Evolutionary conservation across 53 echinoderm and acorn worm species (phyloP).

Genomic region (Patiria pectinifera): DNA sequence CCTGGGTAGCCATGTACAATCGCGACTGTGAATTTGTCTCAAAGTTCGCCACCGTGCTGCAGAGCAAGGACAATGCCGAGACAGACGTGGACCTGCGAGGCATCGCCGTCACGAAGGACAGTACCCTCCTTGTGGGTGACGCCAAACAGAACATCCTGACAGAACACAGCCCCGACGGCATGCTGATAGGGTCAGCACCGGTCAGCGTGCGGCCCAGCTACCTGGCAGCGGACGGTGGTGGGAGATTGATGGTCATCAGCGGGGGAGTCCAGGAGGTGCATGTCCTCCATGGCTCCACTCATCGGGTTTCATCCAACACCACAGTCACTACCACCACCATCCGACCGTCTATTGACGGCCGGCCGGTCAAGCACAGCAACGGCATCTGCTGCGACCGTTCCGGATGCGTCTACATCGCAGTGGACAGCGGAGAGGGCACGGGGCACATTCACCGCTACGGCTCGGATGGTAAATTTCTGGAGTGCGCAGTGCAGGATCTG

Average conservation of each 20-base stretch:
- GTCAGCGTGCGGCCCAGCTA: neutral
- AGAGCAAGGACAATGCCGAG: neutral
- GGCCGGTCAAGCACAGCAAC: neutral
- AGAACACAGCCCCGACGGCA: neutral
- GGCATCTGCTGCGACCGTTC: conserved; percentile 2
- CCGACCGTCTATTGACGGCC: neutral
- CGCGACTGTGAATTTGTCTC: neutral
- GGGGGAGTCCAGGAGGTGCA: neutral
- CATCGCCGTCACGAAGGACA: neutral
- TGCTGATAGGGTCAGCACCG: neutral
- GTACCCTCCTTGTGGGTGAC: neutral
- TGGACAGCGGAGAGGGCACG: neutral
- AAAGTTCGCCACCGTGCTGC: neutral
- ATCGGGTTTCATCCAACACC: too few relatives aligned
- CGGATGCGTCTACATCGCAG: neutral
- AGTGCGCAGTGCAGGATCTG: neutral
- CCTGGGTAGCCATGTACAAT: neutral
- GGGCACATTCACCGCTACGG: conserved; percentile 9
- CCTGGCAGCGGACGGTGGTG: neutral
- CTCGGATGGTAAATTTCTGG: neutral
- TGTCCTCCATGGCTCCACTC: neutral
- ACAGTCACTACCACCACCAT: neutral
- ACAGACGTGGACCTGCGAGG: neutral
- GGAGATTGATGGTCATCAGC: neutral
- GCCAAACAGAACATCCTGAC: neutral